A percentile compares a stretch with the other conserved stretches of the same genome.
Evolutionary conservation across 2,797 vertebrate species (phyloP).

Genomic region (Crax fasciolata): DNA sequence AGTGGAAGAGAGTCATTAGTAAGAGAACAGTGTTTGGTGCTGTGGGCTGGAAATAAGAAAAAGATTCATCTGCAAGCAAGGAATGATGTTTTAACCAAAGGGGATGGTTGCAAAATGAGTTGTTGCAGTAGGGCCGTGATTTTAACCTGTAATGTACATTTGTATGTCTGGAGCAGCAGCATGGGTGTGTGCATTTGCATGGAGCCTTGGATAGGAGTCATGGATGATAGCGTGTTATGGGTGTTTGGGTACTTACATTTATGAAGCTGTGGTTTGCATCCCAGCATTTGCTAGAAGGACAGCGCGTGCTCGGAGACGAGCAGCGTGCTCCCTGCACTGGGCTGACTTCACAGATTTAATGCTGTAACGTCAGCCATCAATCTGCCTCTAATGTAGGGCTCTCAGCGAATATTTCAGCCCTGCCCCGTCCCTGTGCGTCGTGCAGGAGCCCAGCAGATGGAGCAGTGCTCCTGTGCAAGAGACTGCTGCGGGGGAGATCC

Average conservation of each 20-base stretch:
- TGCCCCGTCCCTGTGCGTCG: not conserved
- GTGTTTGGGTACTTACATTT: accelerated
- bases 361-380: accelerated
- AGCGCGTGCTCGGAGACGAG: accelerated
- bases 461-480: conserved; percentile 49
- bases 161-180: not conserved
- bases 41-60: conserved; percentile 22
- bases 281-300: accelerated
- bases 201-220: accelerated
- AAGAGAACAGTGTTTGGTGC: not conserved
- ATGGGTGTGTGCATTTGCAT: not conserved
- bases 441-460: conserved; percentile 79
- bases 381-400: not conserved
- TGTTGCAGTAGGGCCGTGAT: not conserved
- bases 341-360: not conserved
- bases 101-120: not conserved
- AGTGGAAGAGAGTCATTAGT: not conserved
- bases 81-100: not conserved
- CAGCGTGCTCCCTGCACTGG: accelerated
- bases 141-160: not conserved
- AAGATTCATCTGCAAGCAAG: not conserved
- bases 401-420: accelerated
- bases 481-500: not conserved
- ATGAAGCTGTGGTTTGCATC: not conserved
- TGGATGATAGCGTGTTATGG: accelerated